Base-by-base conservation (phyloP, 92 coral and sea anemone genomes). In the Zoanthus gigantus region DNA sequence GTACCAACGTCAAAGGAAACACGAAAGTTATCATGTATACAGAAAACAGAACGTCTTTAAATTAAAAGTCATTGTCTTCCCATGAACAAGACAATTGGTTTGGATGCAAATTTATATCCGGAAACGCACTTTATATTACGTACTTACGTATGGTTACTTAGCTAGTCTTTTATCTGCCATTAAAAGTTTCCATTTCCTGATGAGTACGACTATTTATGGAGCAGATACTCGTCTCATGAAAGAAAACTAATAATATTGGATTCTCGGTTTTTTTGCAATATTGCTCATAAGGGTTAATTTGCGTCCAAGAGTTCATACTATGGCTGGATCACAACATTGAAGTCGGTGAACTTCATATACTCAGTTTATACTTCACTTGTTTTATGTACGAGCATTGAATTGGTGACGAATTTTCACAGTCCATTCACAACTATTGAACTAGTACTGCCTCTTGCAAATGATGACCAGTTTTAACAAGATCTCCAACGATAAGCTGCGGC, bases 401-500 rank as follows among this genome's bases (percentile, higher is more conserved):
- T 58, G 30, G 30, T 17, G 7, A 1, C 23, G 32, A 17, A 5
- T 7, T 16, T 63, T 63, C 9, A 18, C n/a, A 7, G 15, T 58
- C 65, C 65, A 18, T 18, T 58, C 65, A 63, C 69, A 63, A 7
- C 28, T 63, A 23, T 10, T 37, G 42, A 37, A 37, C 4, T 37
- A 37, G 3, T 37, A 37, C 42, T 37, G 42, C 42, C 2, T 63
- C 18, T 72, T 42, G 28, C 34, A 61, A 81, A 80, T 14, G 42
- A 65, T 81, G 85, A 73, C 56, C 61, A 81, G 52, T 71, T 67
- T 66, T 47, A 7, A 34, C 18, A 63, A 50, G 16, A 32, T 23
- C 18, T 81, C 50, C 23, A 11, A 32, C 44, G 37, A 42, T 16
- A 30, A 13, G 4, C 46, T 65, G 74, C 45, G 7, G 30, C 61